Evolutionary conservation across 2,888 invertebrate species (phyloP).

Genomic region (Thyatira batis): DNA sequence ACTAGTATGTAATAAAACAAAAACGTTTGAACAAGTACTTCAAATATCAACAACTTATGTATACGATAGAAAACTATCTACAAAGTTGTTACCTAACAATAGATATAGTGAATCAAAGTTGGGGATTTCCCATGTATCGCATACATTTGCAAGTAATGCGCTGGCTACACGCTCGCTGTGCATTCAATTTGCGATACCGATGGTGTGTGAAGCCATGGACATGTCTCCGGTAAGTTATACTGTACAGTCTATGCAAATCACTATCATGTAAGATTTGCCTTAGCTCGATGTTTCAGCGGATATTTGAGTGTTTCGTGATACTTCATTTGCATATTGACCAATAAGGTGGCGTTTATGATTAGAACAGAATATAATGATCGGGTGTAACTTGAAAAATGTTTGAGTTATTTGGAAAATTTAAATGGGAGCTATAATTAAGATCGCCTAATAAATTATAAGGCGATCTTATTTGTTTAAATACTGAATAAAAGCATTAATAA

Average conservation of each 20-base stretch:
- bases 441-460: too few species aligned
- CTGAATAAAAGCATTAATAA: too few species aligned
- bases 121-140: neutral
- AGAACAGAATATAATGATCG: too few species aligned
- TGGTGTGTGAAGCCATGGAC: conserved; percentile 33
- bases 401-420: too few species aligned
- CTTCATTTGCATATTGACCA: neutral
- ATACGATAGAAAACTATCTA: too few species aligned
- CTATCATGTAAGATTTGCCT: conserved; percentile 14
- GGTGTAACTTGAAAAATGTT: too few species aligned
- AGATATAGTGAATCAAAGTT: neutral
- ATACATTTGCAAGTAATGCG: conserved; percentile 16
- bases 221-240: conserved; percentile 18
- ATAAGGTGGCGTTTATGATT: too few species aligned
- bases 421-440: too few species aligned
- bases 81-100: neutral
- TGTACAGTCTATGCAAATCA: conserved; percentile 24
- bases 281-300: conserved; percentile 8
- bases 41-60: neutral
- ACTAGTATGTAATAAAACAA: too few species aligned
- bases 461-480: too few species aligned
- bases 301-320: neutral
- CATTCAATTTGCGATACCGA: conserved; percentile 41
- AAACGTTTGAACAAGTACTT: too few species aligned
- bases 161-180: conserved; percentile 18